Base-by-base conservation (phyloP, 2,888 invertebrate genomes). In the Fragum sueziense region DNA sequence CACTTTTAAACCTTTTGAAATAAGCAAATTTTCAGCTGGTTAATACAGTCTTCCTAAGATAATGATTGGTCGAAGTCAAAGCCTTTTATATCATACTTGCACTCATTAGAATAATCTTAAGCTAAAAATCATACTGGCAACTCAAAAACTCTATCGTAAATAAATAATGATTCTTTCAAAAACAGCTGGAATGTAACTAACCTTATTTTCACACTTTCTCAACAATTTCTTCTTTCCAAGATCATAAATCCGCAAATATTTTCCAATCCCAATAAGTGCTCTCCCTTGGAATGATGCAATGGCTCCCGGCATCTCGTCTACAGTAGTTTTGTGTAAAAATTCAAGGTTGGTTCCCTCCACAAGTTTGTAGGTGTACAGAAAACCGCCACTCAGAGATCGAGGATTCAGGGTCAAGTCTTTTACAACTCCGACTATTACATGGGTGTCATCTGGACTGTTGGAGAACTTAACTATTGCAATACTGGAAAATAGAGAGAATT, bases 181-280 rank as follows among this genome's bases (percentile, higher is more conserved):
- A n/a, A n/a, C n/a, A n/a, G n/a, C n/a, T n/a, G n/a, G n/a, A n/a
- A n/a, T n/a, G n/a, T 51, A 31, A 41, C 79, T 72, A 81, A 94
- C 96, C 94, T 96, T 97, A 91, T 99, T 99, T 94, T 99, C 99
- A 94, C 99, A 99, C 94, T 99, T 99, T 71, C 99, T 95, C 62
- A 99, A 93, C 76, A 99, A 94, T 93, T 99, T 99, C 93, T 99
- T 97, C 93, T 97, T 97, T 76, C 99, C 99, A 90, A 99, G 95
- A 92, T 99, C 99, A 92, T 99, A 99, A 51, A 99, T 95, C 71
- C 99, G 94, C 31, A 99, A 94, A 95, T 97, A 96, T 80, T 96
- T 95, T 0, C 99, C 99, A 20, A 99, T 97, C 0, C 99, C 99
- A 0, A 97, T 97, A 33, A 99, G 93, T 0, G 98, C 95, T 82